A percentile compares a stretch with the other conserved stretches of the same genome.
Conservation (phyloP, 1,140 invertebrate species). For the Phymastichus coffea region DNA sequence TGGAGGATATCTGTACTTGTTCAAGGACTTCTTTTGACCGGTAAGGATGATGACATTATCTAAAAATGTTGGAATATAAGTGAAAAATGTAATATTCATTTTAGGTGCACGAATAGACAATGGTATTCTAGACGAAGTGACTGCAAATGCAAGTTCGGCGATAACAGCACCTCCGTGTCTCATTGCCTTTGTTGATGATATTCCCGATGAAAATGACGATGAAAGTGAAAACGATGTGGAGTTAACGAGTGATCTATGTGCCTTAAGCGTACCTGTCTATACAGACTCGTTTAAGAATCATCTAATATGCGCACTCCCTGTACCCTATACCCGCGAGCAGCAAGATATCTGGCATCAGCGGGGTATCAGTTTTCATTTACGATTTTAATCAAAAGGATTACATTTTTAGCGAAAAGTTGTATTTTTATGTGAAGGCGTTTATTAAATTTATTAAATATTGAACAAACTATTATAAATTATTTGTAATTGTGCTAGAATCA, state of each 20-base stretch:
- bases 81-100: conserved; percentile 1
- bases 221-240: conserved; percentile 15
- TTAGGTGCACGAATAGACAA: conserved; percentile 45
- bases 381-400: too few species aligned
- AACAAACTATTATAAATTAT: too few species aligned
- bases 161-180: conserved; percentile 41
- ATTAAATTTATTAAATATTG: too few species aligned
- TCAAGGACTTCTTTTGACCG: conserved; percentile 49
- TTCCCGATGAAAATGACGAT: neutral
- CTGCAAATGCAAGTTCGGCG: conserved; percentile 42
- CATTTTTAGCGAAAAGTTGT: too few species aligned
- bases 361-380: conserved; percentile 45
- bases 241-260: conserved; percentile 19
- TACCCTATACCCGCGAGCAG: conserved; percentile 38
- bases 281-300: conserved; percentile 39
- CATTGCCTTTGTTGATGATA: conserved; percentile 37
- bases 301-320: conserved; percentile 46
- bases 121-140: conserved; percentile 43
- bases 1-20: conserved; percentile 40
- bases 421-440: neutral
- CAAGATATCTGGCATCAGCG: conserved; percentile 45
- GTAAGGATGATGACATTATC: conserved; percentile 24
- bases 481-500: too few species aligned
- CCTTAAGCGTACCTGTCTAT: conserved; percentile 46
- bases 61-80: neutral